Percentiles rank a stretch among this genome's conserved stretches.
These are phyloP conservation scores for Cebus imitator DNA, from an alignment of 2,113 vertebrate genomes.

Conservation along the genomic window DNA sequence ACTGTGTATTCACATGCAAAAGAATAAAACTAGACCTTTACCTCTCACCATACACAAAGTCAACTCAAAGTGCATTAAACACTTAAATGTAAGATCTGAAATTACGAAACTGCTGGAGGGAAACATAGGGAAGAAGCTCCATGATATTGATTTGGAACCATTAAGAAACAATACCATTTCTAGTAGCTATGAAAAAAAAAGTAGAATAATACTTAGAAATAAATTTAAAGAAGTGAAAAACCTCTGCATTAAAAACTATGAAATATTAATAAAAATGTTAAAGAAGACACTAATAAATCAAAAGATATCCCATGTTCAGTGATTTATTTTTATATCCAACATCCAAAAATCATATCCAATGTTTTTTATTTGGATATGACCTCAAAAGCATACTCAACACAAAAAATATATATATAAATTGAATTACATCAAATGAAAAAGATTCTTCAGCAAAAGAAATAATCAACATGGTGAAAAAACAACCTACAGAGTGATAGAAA, in stretches of 20 bases:
- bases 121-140: not conserved
- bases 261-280: too few species aligned
- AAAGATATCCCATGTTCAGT: too few species aligned
- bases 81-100: not conserved
- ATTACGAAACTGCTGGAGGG: not conserved
- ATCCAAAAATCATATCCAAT: not conserved
- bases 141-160: not conserved
- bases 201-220: too few species aligned
- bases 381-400: not conserved
- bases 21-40: not conserved
- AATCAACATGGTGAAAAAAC: not conserved
- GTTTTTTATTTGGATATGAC: not conserved
- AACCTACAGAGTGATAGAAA: not conserved
- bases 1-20: not conserved
- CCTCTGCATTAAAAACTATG: too few species aligned
- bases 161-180: too few species aligned
- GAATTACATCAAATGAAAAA: not conserved
- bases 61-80: not conserved
- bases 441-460: not conserved
- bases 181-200: too few species aligned
- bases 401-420: not conserved
- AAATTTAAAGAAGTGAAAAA: too few species aligned
- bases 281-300: too few species aligned
- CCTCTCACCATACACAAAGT: not conserved
- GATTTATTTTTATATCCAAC: too few species aligned